Evolutionary conservation across 2,113 vertebrate genomes (phyloP).

Genomic region (Gambusia holbrooki): DNA sequence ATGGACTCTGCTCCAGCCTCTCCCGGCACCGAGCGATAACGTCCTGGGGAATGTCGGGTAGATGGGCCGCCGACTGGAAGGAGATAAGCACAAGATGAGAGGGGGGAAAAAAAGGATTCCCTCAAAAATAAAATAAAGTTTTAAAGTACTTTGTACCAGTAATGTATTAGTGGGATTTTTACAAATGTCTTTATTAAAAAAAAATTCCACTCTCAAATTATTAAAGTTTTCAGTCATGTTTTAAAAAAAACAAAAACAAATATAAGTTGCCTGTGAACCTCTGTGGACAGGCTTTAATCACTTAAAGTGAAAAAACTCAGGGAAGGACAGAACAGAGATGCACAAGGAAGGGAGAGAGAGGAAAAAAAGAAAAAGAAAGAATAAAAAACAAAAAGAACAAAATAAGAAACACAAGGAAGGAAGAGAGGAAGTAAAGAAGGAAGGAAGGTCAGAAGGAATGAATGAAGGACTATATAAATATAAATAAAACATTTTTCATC

Average conservation of each 20-base stretch:
- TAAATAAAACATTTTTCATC: neutral
- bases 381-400: neutral
- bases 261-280: no score
- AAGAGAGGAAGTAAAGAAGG: neutral
- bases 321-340: no score
- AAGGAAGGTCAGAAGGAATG: neutral
- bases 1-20: slow-evolving; percentile 83
- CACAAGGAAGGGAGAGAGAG: no score
- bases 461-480: no score
- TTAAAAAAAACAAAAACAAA: no score
- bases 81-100: slow-evolving; percentile 20
- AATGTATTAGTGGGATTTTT: neutral
- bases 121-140: neutral
- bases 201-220: no score
- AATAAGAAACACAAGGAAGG: no score
- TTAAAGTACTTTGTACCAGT: neutral
- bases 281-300: no score
- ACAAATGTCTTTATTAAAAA: no score
- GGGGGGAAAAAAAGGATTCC: neutral
- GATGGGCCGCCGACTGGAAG: slow-evolving; percentile 76
- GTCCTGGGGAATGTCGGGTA: slow-evolving; percentile 85
- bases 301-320: no score
- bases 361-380: no score
- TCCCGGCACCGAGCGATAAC: slow-evolving; percentile 81
- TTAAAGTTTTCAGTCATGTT: no score